phyloP scores from a whole-genome alignment of 2,797 vertebrate genomes.

The Corythornis leucogaster region DNA sequence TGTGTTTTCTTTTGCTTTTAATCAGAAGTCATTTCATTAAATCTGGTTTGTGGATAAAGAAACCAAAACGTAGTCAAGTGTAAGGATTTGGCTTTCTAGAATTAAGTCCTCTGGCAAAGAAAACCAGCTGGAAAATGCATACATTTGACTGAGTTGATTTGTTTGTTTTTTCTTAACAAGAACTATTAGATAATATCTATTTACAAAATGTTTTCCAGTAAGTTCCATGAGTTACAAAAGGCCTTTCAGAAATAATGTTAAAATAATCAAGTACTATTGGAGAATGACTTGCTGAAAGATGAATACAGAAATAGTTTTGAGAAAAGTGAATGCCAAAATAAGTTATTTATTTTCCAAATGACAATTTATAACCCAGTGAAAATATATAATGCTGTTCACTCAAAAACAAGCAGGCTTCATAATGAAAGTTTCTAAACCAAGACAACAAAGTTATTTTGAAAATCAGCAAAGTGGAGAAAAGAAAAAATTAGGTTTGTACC shows the following conservation, averaged over 20 bases:
- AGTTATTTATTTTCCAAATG: constrained; percentile 22
- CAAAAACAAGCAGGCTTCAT: background rate
- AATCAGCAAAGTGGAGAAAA: background rate
- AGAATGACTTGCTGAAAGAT: constrained; percentile 20
- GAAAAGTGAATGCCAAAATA: constrained; percentile 7
- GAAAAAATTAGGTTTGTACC: background rate
- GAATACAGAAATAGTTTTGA: constrained; percentile 30
- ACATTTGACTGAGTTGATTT: background rate
- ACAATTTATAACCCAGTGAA: background rate
- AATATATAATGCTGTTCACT: background rate
- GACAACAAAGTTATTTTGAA: background rate
- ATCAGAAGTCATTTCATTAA: constrained; percentile 2
- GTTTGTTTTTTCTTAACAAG: constrained; percentile 25
- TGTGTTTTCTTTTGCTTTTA: constrained; percentile 26
- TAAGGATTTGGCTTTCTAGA: constrained; percentile 21
- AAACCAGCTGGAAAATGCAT: constrained; percentile 20
- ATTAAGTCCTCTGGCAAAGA: constrained; percentile 29
- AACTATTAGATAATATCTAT: constrained; percentile 16
- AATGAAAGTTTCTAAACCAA: background rate
- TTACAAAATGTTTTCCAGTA: constrained; percentile 19
- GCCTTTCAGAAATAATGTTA: background rate
- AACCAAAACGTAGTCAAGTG: background rate
- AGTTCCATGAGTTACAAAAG: background rate
- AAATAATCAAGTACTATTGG: background rate
- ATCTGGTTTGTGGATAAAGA: background rate